Percentiles rank a stretch among this genome's conserved stretches.
Evolutionary conservation across 2,113 vertebrate genomes (phyloP).

Genomic region (Leucosticte australis): DNA sequence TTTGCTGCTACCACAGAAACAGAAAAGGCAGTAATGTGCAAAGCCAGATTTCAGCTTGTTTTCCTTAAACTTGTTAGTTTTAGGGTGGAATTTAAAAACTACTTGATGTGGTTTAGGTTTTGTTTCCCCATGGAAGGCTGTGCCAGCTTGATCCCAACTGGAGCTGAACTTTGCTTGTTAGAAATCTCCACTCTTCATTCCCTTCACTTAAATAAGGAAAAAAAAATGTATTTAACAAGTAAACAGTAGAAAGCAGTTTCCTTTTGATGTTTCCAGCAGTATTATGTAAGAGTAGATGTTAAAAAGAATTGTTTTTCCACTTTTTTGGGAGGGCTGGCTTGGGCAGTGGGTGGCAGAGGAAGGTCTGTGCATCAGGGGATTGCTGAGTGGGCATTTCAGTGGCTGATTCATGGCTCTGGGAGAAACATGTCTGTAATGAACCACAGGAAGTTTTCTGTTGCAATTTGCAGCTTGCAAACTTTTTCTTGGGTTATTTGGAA

Average conservation of each 20-base stretch:
- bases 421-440: not conserved
- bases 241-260: not conserved
- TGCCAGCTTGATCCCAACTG: not conserved
- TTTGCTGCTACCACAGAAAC: not conserved
- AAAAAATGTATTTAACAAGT: not conserved
- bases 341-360: not conserved
- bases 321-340: not conserved
- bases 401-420: not conserved
- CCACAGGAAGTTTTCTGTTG: not conserved
- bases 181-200: not conserved
- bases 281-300: not conserved
- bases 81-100: not conserved
- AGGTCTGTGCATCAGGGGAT: not conserved
- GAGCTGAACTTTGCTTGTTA: not conserved
- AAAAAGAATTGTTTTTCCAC: not conserved
- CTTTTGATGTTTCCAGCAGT: not conserved
- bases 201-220: not conserved
- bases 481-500: not conserved
- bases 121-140: not conserved
- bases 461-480: not conserved
- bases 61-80: not conserved
- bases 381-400: not conserved
- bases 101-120: not conserved
- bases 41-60: not conserved
- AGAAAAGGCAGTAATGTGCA: not conserved